Evolutionary conservation across 2,113 vertebrate genomes (phyloP), one percentile per base, ranked within the genome.

Genomic region (Galbula dea): DNA sequence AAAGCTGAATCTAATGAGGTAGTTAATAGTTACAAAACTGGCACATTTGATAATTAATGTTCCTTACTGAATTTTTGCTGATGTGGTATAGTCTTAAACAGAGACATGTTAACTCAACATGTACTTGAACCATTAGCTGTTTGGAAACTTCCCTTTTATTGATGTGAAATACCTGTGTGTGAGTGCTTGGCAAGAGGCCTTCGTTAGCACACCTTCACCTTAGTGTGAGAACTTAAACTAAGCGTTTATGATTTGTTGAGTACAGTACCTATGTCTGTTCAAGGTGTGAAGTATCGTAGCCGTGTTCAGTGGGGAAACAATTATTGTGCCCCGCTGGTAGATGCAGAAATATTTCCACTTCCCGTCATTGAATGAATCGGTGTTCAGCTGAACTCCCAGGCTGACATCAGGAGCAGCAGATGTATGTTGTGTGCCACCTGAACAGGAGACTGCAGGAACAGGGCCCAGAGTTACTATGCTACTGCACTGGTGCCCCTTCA

Each of bases 31-130:
- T 95, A 98, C 97, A 97, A 97, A 98, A 96, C 90, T 95, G 96
- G 97, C 97, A 97, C 95, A 97, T 97, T 98, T 97, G 96, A 97
- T 97, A 97, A 97, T 98, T 98, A 97, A 97, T 97, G 97, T 97
- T 96, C 97, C 97, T 97, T 96, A 94, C 95, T 97, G 87, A 90
- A 61, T 93, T 97, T 97, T 96, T 97, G 97, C 96, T 98, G 96
- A 97, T 85, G 46, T 54, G 49, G 91, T 94, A 68, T 43, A 84
- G 86, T 77, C 71, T 95, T 95, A 91, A 97, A 95, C 78, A 87
- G 87, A 93, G 83, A 73, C 88, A 89, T 90, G 85, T 97, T 97
- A 97, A 95, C 96, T 94, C 86, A 93, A 95, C 73, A 30, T 87
- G 76, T 79, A 69, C 66, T 96, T 96, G 76, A 96, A 79, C 91